These are phyloP conservation scores for Brachyptera risi DNA, from an alignment of 2,888 invertebrate genomes.

Conservation along the genomic window DNA sequence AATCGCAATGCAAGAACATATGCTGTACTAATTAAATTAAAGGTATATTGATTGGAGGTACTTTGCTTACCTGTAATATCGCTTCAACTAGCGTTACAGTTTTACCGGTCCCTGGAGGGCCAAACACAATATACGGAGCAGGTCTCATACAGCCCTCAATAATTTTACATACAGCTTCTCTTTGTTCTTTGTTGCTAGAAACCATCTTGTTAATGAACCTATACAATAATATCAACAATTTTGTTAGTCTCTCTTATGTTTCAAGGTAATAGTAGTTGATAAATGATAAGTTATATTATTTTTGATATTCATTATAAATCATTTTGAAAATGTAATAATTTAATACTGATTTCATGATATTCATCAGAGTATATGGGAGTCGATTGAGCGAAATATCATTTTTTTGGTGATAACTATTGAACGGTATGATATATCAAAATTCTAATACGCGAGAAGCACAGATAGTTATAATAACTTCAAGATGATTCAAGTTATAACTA, in stretches of 20 bases:
- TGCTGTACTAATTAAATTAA: conserved; percentile 3
- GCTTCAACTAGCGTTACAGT: conserved; percentile 51
- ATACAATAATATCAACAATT: conserved; percentile 1
- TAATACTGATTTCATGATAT: not conserved
- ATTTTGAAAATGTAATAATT: not conserved
- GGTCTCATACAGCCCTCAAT: conserved; percentile 56
- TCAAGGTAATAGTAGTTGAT: not conserved
- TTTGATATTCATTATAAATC: not conserved
- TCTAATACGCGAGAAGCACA: too few relatives aligned
- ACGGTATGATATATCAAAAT: too few relatives aligned
- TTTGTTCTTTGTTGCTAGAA: conserved; percentile 56
- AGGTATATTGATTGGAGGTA: too few relatives aligned
- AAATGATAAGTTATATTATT: not conserved
- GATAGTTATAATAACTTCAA: too few relatives aligned
- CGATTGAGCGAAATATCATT: too few relatives aligned
- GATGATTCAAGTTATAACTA: too few relatives aligned
- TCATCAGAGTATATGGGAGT: too few relatives aligned
- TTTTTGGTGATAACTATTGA: too few relatives aligned
- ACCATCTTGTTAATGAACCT: conserved; percentile 45
- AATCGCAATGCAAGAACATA: too few relatives aligned
- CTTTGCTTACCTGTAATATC: conserved; percentile 44
- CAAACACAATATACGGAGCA: conserved; percentile 77
- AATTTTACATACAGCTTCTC: conserved; percentile 63
- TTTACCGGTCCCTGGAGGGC: conserved; percentile 67
- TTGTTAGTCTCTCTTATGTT: not conserved